These are phyloP conservation scores for Pluvianellus socialis DNA, from an alignment of 2,113 vertebrate species.

Conservation along the genomic window DNA sequence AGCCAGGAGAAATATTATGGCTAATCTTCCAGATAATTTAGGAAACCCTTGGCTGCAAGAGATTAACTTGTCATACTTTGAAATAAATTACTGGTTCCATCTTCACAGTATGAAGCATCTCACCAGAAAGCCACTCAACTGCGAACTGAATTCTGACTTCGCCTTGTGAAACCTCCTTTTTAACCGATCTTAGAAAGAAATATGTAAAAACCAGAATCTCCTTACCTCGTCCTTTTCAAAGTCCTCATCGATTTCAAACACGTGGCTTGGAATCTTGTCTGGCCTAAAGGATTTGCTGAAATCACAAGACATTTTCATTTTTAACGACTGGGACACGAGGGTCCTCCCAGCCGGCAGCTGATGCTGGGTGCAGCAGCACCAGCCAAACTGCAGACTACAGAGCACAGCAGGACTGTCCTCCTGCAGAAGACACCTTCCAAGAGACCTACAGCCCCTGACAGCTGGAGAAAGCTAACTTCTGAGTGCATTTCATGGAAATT, in stretches of 20 bases:
- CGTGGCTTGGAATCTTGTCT: constrained; percentile 91
- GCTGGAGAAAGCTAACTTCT: not conserved
- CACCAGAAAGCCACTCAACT: not conserved
- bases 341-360: not conserved
- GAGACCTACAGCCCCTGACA: not conserved
- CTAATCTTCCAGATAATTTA: not conserved
- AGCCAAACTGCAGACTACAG: not conserved
- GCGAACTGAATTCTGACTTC: not conserved
- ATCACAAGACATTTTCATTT: constrained; percentile 48
- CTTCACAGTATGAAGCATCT: not conserved
- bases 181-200: not conserved
- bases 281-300: constrained; percentile 92
- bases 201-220: not conserved
- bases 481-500: not conserved
- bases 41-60: not conserved
- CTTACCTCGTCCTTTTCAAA: constrained; percentile 91
- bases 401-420: not conserved
- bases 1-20: not conserved
- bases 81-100: not conserved
- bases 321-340: not conserved
- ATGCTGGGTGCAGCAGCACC: not conserved
- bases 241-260: constrained; percentile 95
- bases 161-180: not conserved
- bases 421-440: not conserved
- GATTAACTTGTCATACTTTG: not conserved